phyloP scores from a whole-genome alignment of 2,797 vertebrate species.

The Tenualosa thibaudeaui region DNA sequence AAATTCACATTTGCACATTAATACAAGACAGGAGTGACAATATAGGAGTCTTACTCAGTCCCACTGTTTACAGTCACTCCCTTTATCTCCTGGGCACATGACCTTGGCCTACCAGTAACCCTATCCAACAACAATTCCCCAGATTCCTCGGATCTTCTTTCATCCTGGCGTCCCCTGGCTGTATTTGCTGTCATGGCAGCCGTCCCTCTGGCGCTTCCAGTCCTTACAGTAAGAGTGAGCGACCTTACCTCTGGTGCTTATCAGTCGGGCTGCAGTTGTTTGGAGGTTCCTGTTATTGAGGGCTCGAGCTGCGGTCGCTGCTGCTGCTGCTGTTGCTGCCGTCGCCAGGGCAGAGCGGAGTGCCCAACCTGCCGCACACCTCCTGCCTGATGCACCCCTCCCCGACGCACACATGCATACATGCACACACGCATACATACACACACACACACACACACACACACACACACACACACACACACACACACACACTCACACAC shows the following conservation, averaged over 20 bases:
- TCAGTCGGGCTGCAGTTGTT: slow-evolving; percentile 81
- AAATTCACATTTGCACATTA: not conserved
- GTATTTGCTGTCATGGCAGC: not conserved
- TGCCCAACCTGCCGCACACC: slow-evolving; percentile 46
- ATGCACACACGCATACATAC: too few relatives aligned
- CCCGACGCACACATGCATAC: not conserved
- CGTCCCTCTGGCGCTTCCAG: slow-evolving; percentile 1
- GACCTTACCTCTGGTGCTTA: slow-evolving; percentile 73
- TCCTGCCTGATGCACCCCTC: not conserved
- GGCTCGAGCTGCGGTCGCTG: slow-evolving; percentile 26
- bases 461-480: not conserved
- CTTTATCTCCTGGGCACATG: not conserved
- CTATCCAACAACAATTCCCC: not conserved
- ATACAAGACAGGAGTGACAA: not conserved
- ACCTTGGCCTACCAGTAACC: not conserved
- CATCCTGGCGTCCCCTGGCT: not conserved
- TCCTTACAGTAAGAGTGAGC: slow-evolving; percentile 35
- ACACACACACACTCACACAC: too few relatives aligned
- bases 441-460: too few relatives aligned
- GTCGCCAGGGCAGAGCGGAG: slow-evolving; percentile 53
- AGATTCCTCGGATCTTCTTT: not conserved
- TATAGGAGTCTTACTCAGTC: not conserved
- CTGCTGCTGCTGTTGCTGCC: slow-evolving; percentile 33
- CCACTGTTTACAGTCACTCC: too few relatives aligned
- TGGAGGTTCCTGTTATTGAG: slow-evolving; percentile 87